Conservation (phyloP, 2,888 invertebrate species). For the Meta bourneti region DNA sequence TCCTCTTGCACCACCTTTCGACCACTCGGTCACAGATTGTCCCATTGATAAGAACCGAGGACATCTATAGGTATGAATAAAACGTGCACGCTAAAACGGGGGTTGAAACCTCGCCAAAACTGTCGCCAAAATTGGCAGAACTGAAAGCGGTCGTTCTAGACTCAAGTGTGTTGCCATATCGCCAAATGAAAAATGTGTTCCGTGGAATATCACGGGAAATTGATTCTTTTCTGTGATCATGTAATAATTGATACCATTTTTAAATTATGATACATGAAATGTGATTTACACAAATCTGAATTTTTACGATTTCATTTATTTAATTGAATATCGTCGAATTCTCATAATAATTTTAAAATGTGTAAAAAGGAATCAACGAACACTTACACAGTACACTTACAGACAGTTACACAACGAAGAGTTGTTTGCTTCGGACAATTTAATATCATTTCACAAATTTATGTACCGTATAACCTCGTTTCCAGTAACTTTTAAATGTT, state of each 20-base stretch:
- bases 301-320: no score
- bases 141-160: background rate
- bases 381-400: no score
- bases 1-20: slow-evolving; percentile 72
- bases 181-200: background rate
- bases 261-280: no score
- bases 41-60: slow-evolving; percentile 55
- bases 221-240: background rate
- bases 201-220: background rate
- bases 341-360: no score
- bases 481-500: no score
- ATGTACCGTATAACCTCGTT: no score
- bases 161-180: background rate
- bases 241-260: background rate
- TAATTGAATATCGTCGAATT: no score
- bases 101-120: slow-evolving; percentile 32
- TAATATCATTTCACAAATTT: no score
- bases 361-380: no score
- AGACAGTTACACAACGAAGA: no score
- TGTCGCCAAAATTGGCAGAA: slow-evolving; percentile 13
- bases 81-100: slow-evolving; percentile 10
- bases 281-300: no score
- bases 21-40: slow-evolving; percentile 52
- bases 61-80: slow-evolving; percentile 49
- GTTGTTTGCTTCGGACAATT: no score